phyloP scores from a whole-genome alignment of 1,140 invertebrate genomes.

The Coptotermes formosanus region DNA sequence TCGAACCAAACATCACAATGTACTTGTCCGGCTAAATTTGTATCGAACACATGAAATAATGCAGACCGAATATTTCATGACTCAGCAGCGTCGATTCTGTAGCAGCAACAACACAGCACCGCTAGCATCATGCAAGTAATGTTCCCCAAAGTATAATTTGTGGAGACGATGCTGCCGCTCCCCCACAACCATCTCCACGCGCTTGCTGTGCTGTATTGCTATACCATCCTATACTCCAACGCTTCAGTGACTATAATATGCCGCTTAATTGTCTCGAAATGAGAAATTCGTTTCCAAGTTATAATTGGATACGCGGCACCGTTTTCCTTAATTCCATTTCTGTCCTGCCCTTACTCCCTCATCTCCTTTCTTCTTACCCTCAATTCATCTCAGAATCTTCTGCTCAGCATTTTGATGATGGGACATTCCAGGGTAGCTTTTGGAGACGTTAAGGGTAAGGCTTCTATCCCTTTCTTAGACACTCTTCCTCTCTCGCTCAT shows the following conservation, averaged over 20 bases:
- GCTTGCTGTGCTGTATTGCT: conserved; percentile 43
- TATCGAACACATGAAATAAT: not conserved
- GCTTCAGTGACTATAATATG: conserved; percentile 50
- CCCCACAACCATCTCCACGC: conserved; percentile 31
- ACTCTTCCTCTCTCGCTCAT: not conserved
- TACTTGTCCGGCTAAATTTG: not conserved
- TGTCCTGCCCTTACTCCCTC: conserved; percentile 35
- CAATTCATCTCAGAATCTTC: conserved; percentile 34
- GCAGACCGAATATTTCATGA: not conserved
- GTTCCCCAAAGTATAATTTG: conserved; percentile 52
- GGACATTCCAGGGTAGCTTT: conserved; percentile 1
- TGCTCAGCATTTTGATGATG: conserved; percentile 31
- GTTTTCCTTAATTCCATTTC: conserved; percentile 35
- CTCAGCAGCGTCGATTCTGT: not conserved
- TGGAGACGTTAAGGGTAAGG: conserved; percentile 21
- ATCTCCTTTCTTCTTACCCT: conserved; percentile 32
- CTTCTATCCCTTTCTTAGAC: not conserved
- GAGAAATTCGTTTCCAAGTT: conserved; percentile 52
- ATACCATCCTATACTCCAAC: conserved; percentile 38
- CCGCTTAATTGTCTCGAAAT: conserved; percentile 52
- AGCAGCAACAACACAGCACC: not conserved
- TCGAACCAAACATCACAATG: no score
- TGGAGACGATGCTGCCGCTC: conserved; percentile 41
- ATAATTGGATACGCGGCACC: conserved; percentile 49
- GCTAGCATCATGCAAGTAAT: conserved; percentile 49